phyloP scores from a whole-genome alignment of 2,113 vertebrate species.

The Phodopus roborovskii region DNA sequence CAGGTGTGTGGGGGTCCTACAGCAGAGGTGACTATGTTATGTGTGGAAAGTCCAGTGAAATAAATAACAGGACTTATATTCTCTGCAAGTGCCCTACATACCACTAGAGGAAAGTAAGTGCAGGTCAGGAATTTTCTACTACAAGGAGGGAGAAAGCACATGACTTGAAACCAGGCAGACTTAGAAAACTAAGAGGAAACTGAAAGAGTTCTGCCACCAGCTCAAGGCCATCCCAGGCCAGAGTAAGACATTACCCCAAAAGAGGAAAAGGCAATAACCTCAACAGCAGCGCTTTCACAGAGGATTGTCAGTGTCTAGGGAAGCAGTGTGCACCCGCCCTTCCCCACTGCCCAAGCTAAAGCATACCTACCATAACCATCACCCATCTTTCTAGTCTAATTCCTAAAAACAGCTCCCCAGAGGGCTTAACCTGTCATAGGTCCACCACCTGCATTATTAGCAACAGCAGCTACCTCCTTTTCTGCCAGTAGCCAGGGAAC shows the following conservation, averaged over 20 bases:
- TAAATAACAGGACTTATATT: slow-evolving; percentile 50
- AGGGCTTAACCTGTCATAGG: neutral
- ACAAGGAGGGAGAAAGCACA: slow-evolving; percentile 2
- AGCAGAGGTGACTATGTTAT: neutral
- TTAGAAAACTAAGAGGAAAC: slow-evolving; percentile 59
- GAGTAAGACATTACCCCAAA: neutral
- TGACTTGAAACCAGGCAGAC: slow-evolving; percentile 67
- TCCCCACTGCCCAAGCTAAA: slow-evolving; percentile 19
- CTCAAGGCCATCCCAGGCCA: neutral
- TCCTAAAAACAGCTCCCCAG: slow-evolving; percentile 28
- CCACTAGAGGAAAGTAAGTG: neutral
- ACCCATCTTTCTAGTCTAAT: neutral
- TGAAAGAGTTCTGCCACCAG: neutral
- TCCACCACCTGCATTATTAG: slow-evolving; percentile 44
- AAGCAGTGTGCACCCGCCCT: neutral
- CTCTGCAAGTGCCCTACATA: neutral
- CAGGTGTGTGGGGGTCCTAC: neutral
- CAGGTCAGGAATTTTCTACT: slow-evolving; percentile 42
- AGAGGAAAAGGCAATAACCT: neutral
- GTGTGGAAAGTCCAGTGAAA: neutral
- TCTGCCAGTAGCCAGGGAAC: slow-evolving; percentile 62
- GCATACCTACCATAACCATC: neutral
- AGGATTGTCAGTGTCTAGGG: slow-evolving; percentile 38
- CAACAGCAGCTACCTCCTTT: neutral
- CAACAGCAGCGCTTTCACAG: slow-evolving; percentile 2